Evolutionary conservation across 2,888 invertebrate genomes (phyloP).

Genomic region (Chelonus formosanus): DNA sequence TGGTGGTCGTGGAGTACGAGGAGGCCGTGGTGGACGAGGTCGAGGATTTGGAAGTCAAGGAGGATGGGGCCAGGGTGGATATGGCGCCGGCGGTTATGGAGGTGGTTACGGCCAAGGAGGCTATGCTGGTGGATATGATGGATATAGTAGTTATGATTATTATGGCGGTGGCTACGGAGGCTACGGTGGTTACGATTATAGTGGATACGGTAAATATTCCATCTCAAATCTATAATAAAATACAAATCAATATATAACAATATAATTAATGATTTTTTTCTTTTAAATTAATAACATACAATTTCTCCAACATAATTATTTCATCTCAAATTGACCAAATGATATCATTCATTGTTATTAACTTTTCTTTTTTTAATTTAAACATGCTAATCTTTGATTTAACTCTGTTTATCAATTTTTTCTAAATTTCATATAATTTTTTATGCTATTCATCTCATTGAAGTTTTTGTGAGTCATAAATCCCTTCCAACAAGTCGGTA

Average conservation of each 20-base stretch:
- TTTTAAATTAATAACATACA: conserved; percentile 23
- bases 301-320: too few relatives aligned
- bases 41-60: conserved; percentile 66
- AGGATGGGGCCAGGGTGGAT: conserved; percentile 66
- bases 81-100: conserved; percentile 72
- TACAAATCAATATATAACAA: conserved; percentile 11
- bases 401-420: too few relatives aligned
- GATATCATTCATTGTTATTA: too few relatives aligned
- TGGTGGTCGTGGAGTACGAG: conserved; percentile 73
- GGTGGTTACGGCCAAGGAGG: conserved; percentile 76
- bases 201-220: conserved; percentile 78
- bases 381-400: too few relatives aligned
- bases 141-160: conserved; percentile 77
- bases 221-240: too few relatives aligned
- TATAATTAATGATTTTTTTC: conserved; percentile 28
- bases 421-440: too few relatives aligned
- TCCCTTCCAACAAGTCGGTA: too few relatives aligned
- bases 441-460: too few relatives aligned
- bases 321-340: too few relatives aligned
- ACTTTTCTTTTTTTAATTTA: conserved; percentile 25
- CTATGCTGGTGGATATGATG: conserved; percentile 78
- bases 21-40: conserved; percentile 72
- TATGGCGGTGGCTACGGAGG: conserved; percentile 77
- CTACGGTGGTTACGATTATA: conserved; percentile 83
- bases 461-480: too few relatives aligned